Conservation (phyloP, 2,113 vertebrate genomes). For the Addax nasomaculatus region DNA sequence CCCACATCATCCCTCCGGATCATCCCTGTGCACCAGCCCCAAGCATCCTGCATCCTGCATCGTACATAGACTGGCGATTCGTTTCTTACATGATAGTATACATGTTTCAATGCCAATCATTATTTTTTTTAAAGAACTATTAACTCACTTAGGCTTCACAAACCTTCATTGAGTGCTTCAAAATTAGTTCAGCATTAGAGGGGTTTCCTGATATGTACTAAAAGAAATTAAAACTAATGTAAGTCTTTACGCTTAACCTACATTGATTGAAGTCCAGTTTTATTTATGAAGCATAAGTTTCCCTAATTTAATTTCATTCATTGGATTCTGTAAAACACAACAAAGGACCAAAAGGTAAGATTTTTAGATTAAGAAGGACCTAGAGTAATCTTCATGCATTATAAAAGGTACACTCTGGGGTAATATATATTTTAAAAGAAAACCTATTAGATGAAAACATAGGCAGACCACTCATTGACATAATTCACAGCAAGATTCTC, state of each 20-base stretch:
- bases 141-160: not conserved
- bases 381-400: not conserved
- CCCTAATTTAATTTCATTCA: not conserved
- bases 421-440: not conserved
- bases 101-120: too few species aligned
- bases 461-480: not conserved
- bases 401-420: not conserved
- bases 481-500: not conserved
- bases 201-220: not conserved
- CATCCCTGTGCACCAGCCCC: too few species aligned
- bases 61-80: too few species aligned
- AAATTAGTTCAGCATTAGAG: not conserved
- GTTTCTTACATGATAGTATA: too few species aligned
- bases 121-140: not conserved
- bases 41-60: too few species aligned
- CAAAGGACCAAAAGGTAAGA: not conserved
- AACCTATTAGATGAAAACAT: not conserved
- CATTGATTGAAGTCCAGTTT: not conserved
- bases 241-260: not conserved
- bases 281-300: not conserved
- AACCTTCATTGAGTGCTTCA: not conserved
- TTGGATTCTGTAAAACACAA: not conserved
- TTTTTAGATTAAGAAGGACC: not conserved
- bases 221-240: not conserved
- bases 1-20: too few species aligned